Evolutionary conservation across 35 echinoderm and acorn worm species (phyloP), one percentile per base, ranked within the genome.

Genomic region (Acanthaster planci): DNA sequence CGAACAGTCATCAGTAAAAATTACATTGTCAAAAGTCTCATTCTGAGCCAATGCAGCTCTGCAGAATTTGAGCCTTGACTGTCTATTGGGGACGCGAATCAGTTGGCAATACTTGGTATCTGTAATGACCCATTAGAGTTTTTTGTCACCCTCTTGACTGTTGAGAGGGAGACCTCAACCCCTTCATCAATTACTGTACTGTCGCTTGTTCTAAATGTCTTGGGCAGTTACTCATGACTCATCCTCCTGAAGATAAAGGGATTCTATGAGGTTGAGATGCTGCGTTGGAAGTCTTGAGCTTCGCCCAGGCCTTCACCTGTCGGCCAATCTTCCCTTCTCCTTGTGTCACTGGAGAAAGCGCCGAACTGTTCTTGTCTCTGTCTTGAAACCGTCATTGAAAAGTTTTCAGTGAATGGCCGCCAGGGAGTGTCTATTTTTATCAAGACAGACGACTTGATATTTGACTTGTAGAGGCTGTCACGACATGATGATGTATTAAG

Each of bases 141-240:
- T 47, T 12, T 12, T 47, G 4, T 47, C 4, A 47, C 42, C 42
- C 12, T 4, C 12, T 47, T 47, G 4, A 47, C 42, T 12, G 42
- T 47, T 6, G 42, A 47, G 42, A 47, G 42, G 42, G 42, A n/a
- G 30, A 38, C 29, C 4, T 81, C 86, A 12, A 0, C 1, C 1
- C 59, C 35, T 34, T 59, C 27, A n/a, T 59, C 18, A 59, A 26
- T 30, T 22, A 87, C 7, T 37, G 37, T 68, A 8, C 40, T n/a
- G n/a, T n/a, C n/a, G n/a, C n/a, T n/a, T n/a, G n/a, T n/a, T 8
- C 53, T 92, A 22, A 34, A 92, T 15, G 15, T 78, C 52, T 5
- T 83, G 78, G 0, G 79, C 40, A 4, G 90, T 92, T 8, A 92
- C n/a, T n/a, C n/a, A n/a, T n/a, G n/a, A 34, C 56, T 92, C 90